Percentiles rank a stretch among this genome's conserved stretches.
Conservation (phyloP, 1,140 invertebrate genomes). For the Danaus melanippus region DNA sequence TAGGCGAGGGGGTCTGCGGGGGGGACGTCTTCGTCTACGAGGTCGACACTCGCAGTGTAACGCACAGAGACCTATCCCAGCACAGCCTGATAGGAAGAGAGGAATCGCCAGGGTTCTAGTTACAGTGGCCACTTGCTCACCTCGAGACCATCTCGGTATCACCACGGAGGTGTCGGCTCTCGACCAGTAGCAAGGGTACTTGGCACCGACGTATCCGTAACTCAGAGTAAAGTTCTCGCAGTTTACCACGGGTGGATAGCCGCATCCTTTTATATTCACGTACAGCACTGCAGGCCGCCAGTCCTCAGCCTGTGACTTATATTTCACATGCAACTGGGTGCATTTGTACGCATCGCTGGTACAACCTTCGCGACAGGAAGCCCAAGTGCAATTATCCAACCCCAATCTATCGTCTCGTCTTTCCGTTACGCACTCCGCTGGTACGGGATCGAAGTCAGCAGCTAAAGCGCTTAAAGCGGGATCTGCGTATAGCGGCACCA, state of each 20-base stretch:
- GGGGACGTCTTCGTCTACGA: conserved; percentile 52
- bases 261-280: conserved; percentile 79
- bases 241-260: conserved; percentile 89
- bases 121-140: conserved; percentile 83
- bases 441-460: conserved; percentile 85
- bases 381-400: conserved; percentile 89
- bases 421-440: conserved; percentile 84
- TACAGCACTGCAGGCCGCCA: conserved; percentile 63
- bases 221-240: conserved; percentile 86
- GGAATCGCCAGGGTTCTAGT: conserved; percentile 87
- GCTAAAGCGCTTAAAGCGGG: conserved; percentile 90
- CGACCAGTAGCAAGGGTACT: conserved; percentile 89
- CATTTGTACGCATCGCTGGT: conserved; percentile 90
- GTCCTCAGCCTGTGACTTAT: conserved; percentile 67
- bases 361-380: conserved; percentile 89
- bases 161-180: conserved; percentile 85
- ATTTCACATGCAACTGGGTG: conserved; percentile 88
- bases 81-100: conserved; percentile 85
- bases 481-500: conserved; percentile 91
- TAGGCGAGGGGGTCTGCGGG: conserved; percentile 53
- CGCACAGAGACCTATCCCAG: conserved; percentile 85
- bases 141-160: conserved; percentile 83
- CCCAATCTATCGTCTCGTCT: conserved; percentile 83
- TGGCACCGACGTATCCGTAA: conserved; percentile 82
- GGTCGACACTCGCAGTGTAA: conserved; percentile 85